These are phyloP conservation scores for Invenusta paracnida DNA, from an alignment of 2,888 invertebrate genomes.

Conservation along the genomic window DNA sequence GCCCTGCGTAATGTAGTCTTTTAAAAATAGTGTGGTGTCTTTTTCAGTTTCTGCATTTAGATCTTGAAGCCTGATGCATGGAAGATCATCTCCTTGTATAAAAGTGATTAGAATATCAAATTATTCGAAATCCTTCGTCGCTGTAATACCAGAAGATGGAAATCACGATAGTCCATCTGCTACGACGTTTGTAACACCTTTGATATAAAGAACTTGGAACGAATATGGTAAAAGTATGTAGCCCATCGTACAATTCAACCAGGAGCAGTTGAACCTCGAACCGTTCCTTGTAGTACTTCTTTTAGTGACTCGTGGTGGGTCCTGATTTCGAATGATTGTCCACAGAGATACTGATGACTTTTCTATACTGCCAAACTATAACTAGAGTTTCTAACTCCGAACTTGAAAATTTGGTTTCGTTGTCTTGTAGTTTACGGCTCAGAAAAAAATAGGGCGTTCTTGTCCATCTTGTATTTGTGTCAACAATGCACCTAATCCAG, in stretches of 20 bases:
- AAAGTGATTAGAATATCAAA: not conserved
- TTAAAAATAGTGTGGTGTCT: slow-evolving; percentile 6
- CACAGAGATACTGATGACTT: slow-evolving; percentile 30
- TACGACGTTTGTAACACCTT: no score
- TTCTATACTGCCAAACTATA: slow-evolving; percentile 24
- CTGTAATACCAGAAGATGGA: no score
- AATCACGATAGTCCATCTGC: no score
- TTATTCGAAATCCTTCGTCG: not conserved
- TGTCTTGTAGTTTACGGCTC: not conserved
- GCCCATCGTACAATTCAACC: slow-evolving; percentile 34
- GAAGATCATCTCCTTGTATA: not conserved
- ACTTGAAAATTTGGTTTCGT: not conserved
- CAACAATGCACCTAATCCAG: slow-evolving; percentile 1
- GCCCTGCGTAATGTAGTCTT: no score
- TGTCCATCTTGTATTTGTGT: slow-evolving; percentile 35
- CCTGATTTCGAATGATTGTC: not conserved
- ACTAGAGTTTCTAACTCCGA: slow-evolving; percentile 32
- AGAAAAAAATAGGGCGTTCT: slow-evolving; percentile 28
- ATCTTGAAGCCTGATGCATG: no score
- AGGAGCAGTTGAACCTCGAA: not conserved
- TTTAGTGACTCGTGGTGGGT: not conserved
- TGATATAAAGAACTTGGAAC: no score
- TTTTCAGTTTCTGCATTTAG: no score
- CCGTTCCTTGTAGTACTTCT: not conserved
- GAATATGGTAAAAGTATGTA: no score